Base-by-base conservation (phyloP, 2,113 vertebrate genomes). In the Sialia sialis region DNA sequence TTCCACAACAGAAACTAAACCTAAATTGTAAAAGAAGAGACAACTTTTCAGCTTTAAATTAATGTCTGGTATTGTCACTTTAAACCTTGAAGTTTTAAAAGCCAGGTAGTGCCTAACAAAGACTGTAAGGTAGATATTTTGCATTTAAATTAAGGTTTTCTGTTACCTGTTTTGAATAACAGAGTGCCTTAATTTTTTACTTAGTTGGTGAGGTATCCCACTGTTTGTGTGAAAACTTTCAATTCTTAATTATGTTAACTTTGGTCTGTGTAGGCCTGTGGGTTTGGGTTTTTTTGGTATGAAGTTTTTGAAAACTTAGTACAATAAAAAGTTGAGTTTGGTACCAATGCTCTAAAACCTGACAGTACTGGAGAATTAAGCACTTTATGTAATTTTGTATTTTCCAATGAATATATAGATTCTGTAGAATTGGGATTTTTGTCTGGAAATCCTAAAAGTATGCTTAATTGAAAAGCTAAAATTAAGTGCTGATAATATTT, bases 401-500 rank as follows among this genome's bases (percentile, higher is more conserved):
- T 89, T 85, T 91, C 15, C 20, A 77, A 0, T 69, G 26, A 64
- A 82, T 43, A 74, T 58, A 56, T 78, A 64, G 58, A 26, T 79
- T 93, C 63, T 83, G 8, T 66, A 66, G 8, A 51, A 59, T 51
- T 80, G 36, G 60, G 58, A 85, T 82, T 91, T 95, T 92, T 90
- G 30, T 76, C 63, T 90, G 87, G 58, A 95, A 90, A 56, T 86
- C 49, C 59, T 82, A 48, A 72, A 78, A 67, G 63, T 68, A 58
- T 85, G 76, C 87, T 90, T 95, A 73, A 78, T 92, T 86, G 41
- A 26, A 49, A 95, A 95, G 81, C 86, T 89, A 51, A 84, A 86
- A 79, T 80, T 29, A 90, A 85, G 32, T 88, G 78, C 43, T 87
- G 91, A 91, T 94, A 83, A 95, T 94, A 84, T 96, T 96, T 93